phyloP scores from a whole-genome alignment of 2,113 vertebrate genomes.

The Cinclus mexicanus region DNA sequence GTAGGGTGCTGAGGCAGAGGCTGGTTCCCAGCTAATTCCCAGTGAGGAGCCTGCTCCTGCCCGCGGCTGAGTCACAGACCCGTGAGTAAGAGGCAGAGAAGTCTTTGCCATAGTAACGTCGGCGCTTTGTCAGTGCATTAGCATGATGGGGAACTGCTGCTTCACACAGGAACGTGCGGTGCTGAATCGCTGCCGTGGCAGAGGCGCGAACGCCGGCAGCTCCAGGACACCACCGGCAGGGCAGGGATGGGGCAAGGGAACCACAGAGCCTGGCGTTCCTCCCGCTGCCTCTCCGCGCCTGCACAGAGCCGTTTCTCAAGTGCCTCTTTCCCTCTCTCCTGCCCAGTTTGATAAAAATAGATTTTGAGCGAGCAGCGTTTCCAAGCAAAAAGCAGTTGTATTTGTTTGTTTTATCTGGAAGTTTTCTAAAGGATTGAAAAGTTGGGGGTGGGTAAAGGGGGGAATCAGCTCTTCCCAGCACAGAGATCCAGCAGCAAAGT shows the following conservation, averaged over 20 bases:
- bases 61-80: conserved; percentile 55
- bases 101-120: conserved; percentile 74
- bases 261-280: not conserved
- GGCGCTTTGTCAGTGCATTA: not conserved
- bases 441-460: not conserved
- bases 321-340: conserved; percentile 15
- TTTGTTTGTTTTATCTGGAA: conserved; percentile 68
- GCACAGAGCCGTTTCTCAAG: not conserved
- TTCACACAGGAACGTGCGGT: not conserved
- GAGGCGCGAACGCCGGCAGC: not conserved
- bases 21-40: conserved; percentile 24
- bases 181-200: not conserved
- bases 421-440: conserved; percentile 50
- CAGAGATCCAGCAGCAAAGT: conserved; percentile 41
- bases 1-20: not conserved
- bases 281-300: accelerated
- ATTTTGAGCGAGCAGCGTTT: conserved; percentile 40
- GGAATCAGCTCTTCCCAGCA: not conserved
- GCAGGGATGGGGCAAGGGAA: not conserved
- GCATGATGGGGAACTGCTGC: conserved; percentile 48
- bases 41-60: conserved; percentile 19
- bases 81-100: conserved; percentile 63
- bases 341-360: conserved; percentile 51
- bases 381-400: conserved; percentile 37
- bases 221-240: not conserved